phyloP scores from a whole-genome alignment of 2,113 vertebrate species.

The Anser cygnoides region DNA sequence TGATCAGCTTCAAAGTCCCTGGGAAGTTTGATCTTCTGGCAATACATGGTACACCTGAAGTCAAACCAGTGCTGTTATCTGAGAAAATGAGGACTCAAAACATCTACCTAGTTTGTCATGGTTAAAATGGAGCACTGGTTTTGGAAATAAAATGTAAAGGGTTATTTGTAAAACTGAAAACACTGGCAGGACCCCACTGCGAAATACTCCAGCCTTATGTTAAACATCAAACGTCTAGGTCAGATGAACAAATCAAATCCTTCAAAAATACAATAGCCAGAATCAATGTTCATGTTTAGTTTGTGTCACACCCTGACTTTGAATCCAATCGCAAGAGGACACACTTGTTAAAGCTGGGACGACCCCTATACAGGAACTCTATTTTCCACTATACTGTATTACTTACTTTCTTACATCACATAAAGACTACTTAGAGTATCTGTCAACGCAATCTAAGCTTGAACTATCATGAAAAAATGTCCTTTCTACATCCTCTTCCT shows the following conservation, averaged over 20 bases:
- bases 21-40: not conserved
- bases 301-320: not conserved
- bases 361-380: not conserved
- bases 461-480: not conserved
- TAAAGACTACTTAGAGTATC: not conserved
- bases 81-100: not conserved
- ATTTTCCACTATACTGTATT: not conserved
- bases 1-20: not conserved
- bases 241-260: not conserved
- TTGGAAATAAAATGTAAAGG: not conserved
- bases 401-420: not conserved
- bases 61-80: not conserved
- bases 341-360: not conserved
- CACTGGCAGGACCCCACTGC: not conserved
- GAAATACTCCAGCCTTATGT: not conserved
- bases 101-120: not conserved
- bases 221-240: not conserved
- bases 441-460: not conserved
- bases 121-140: not conserved
- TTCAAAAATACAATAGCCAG: not conserved
- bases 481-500: not conserved
- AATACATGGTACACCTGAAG: not conserved
- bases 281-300: not conserved
- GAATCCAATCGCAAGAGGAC: not conserved
- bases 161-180: not conserved